Base-by-base conservation (phyloP, 2,888 invertebrate species). In the Pristionchus exspectatus region DNA sequence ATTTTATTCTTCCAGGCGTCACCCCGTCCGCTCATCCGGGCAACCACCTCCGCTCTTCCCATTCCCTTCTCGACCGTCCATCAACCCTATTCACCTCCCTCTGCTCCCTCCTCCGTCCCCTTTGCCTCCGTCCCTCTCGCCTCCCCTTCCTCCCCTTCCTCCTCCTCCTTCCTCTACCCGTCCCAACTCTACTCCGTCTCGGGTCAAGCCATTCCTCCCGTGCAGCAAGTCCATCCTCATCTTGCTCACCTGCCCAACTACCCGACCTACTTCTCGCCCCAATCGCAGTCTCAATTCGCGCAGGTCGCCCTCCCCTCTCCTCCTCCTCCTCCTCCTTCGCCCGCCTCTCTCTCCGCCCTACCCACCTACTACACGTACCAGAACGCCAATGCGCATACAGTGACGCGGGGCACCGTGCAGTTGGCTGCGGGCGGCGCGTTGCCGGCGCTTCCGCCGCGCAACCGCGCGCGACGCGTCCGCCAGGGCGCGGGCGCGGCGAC, bases 141-240 rank as follows among this genome's bases (percentile, higher is more conserved):
- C 14, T n/a, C n/a, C n/a, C 66, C 87, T n/a, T 69, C 69, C 66
- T 66, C 63, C 44, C 38, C 86, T 38, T 63, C 85, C 86, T 38
- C 66, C 86, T 33, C 59, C 50, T 59, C 72, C 38, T 44, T 50
- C 54, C 74, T 56, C 27, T 88, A 72, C 50, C 72, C 72, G 2
- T 59, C 84, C 30, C 30, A 85, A n/a, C 74, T 88, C 33, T 88
- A 88, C 74, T 74, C 56, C 16, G 44, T 88, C 87, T 88, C 87
- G 0, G 87, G 87, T 27, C 87, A 88, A n/a, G 87, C 87, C 30
- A 56, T 74, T 74, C 87, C 87, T 30, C 87, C 87, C 21, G 87
- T 88, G 2, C 87, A 88, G 21, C 21, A 50, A 54, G 87, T 88
- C 14, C 74, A 88, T 44, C 87, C 87, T 1, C 66, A 87, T 16